Evolutionary conservation across 2,888 invertebrate species (phyloP), one percentile per base, ranked within the genome.

Genomic region (Cephus pulcher): DNA sequence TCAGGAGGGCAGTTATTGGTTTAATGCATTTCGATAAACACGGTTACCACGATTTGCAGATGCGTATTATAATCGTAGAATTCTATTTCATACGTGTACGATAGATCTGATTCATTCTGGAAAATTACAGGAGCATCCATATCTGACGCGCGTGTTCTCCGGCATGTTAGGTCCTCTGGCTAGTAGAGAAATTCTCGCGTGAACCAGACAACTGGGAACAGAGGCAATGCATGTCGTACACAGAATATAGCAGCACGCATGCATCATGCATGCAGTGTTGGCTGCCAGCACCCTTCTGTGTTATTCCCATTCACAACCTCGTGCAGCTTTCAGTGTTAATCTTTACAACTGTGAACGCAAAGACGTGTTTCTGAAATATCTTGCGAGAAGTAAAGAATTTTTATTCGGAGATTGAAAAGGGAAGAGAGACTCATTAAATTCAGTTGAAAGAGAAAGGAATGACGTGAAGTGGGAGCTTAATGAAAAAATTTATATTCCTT

Each of bases 51-150:
- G 75, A 78, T 77, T 77, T 82, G 80, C 80, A 82, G 80, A 80
- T 78, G 80, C 79, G 79, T 78, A 80, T 83, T 82, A 80, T 78
- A 76, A 80, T 76, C 75, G 76, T 73, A 77, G 77, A 75, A 79
- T 79, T 76, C 15, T 12, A 73, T 69, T 35, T 35, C 73, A 32
- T 69, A 33, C 34, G 32, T 34, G 32, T 34, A 74, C 37, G 69
- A 68, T 4, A 32, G 35, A 75, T 77, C 34, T 37, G 73, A 68
- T 78, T 78, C 79, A 77, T 80, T 75, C 81, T 78, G 81, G 80
- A 83, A 82, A 83, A 83, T 82, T 83, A 82, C 79, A 82, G 40
- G 56, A 23, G 76, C 79, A 77, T 80, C 77, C 77, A 80, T 80
- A 78, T 74, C 78, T 78, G 80, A 77, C 80, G 71, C 9, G 9